A percentile compares a stretch with the other conserved stretches of the same genome.
phyloP scores from a whole-genome alignment of 2,888 invertebrate genomes.

The Branchellion lobata region DNA sequence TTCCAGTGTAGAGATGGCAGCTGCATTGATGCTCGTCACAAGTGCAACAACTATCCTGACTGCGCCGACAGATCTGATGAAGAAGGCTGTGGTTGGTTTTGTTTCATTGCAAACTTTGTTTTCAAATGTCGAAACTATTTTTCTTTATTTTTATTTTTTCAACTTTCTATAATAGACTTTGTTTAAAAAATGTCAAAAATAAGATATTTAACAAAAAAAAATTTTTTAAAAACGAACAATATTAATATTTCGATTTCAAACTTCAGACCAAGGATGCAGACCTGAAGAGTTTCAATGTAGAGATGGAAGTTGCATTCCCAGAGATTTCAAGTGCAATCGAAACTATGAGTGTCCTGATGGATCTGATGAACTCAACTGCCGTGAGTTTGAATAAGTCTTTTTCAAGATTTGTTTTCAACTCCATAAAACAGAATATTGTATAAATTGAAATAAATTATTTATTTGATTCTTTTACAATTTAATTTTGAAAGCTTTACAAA shows the following conservation, averaged over 20 bases:
- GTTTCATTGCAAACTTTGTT: too few species aligned
- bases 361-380: slow-evolving; percentile 48
- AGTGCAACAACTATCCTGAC: slow-evolving; percentile 63
- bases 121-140: too few species aligned
- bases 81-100: slow-evolving; percentile 54
- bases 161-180: too few species aligned
- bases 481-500: too few species aligned
- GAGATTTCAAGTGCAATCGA: slow-evolving; percentile 44
- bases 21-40: slow-evolving; percentile 76
- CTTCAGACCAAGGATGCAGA: neutral
- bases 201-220: neutral
- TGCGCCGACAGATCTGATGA: slow-evolving; percentile 63
- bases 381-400: neutral
- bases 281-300: slow-evolving; percentile 45
- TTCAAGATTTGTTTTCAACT: too few species aligned
- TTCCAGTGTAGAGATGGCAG: slow-evolving; percentile 65
- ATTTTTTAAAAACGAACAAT: too few species aligned
- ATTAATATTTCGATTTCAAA: too few species aligned
- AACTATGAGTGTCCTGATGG: slow-evolving; percentile 46
- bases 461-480: too few species aligned
- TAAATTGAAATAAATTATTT: too few species aligned
- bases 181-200: too few species aligned
- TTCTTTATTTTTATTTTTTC: too few species aligned
- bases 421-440: too few species aligned
- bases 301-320: slow-evolving; percentile 47